Conservation (phyloP, 1,140 invertebrate genomes). For the Anthonomus grandis region DNA sequence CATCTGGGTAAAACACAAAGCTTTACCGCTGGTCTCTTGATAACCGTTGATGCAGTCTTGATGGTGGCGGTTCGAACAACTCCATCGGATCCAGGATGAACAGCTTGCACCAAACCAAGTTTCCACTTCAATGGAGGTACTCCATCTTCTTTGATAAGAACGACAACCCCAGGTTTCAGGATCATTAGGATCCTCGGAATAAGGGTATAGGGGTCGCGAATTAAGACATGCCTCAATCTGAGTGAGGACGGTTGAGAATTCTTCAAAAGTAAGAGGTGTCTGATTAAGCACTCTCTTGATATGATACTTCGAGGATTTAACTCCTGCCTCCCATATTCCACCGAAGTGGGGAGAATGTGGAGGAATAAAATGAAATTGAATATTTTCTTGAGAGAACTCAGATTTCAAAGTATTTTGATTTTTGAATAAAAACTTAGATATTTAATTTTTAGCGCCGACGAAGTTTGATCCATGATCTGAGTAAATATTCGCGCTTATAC, state of each 20-base stretch:
- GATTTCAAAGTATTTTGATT: neutral
- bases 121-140: too few species aligned
- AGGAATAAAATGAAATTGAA: constrained; percentile 34
- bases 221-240: too few species aligned
- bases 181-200: too few species aligned
- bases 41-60: too few species aligned
- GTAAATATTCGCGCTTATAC: constrained; percentile 9
- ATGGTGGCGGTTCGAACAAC: too few species aligned
- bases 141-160: too few species aligned
- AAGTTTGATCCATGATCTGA: constrained; percentile 26
- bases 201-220: too few species aligned
- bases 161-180: too few species aligned
- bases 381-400: constrained; percentile 11
- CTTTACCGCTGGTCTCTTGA: too few species aligned
- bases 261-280: constrained; percentile 1
- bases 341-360: constrained; percentile 26
- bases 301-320: neutral
- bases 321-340: constrained; percentile 23
- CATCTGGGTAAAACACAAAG: too few species aligned
- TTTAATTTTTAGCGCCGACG: constrained; percentile 15
- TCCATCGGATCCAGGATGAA: too few species aligned
- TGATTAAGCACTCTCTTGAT: constrained; percentile 25
- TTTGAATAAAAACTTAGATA: constrained; percentile 6
- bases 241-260: neutral
- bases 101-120: too few species aligned